phyloP scores from a whole-genome alignment of 2,113 vertebrate species.

The Pachycephala philippinensis region DNA sequence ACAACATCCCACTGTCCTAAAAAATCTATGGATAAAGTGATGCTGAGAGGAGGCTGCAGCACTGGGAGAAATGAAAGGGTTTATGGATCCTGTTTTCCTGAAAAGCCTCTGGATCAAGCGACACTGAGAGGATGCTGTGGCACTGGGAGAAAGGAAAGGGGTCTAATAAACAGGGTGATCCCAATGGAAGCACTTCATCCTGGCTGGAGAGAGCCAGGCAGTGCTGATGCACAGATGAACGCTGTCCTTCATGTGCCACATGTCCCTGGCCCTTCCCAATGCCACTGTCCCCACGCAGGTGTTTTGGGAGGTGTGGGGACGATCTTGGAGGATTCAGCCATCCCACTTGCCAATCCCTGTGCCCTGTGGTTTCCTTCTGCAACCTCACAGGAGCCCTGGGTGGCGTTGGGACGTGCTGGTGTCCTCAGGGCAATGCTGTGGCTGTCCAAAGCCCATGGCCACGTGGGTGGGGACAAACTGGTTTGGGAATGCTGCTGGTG shows the following conservation, averaged over 20 bases:
- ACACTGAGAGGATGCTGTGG: not conserved
- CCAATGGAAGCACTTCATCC: not conserved
- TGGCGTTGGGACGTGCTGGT: fast-evolving
- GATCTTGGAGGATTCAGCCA: fast-evolving
- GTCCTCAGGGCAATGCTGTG: not conserved
- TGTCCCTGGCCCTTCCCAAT: not conserved
- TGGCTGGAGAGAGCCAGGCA: not conserved
- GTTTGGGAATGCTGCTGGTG: not conserved
- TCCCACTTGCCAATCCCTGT: fast-evolving
- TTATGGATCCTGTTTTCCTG: not conserved
- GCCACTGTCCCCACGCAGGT: fast-evolving
- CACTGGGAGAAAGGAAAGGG: not conserved
- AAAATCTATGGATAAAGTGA: not conserved
- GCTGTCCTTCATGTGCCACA: fast-evolving
- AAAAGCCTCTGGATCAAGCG: fast-evolving
- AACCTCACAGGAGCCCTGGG: not conserved
- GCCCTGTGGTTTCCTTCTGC: not conserved
- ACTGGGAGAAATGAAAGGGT: not conserved
- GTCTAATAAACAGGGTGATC: not conserved
- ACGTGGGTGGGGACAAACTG: not conserved
- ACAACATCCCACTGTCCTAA: not conserved
- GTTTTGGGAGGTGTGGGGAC: not conserved
- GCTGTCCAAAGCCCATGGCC: not conserved
- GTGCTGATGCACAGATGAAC: not conserved
- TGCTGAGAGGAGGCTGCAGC: not conserved